phyloP scores from a whole-genome alignment of 2,888 invertebrate genomes.

The Odontocerum albicorne region DNA sequence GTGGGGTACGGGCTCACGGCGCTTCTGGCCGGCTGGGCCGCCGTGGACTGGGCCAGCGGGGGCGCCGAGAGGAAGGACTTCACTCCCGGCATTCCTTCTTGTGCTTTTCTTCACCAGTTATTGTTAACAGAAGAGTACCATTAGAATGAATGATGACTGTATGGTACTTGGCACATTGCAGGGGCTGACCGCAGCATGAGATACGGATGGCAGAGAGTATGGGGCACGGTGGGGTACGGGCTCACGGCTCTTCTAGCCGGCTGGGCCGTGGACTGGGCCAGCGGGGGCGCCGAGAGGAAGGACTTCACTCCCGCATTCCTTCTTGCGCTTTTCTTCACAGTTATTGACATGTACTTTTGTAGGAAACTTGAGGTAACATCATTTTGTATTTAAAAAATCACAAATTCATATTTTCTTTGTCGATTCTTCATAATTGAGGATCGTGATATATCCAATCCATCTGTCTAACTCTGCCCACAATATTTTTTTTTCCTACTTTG shows the following conservation, averaged over 20 bases:
- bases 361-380: conserved; percentile 57
- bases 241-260: conserved; percentile 72
- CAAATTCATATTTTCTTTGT: too few relatives aligned
- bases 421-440: too few relatives aligned
- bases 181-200: conserved; percentile 67
- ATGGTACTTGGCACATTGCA: too few relatives aligned
- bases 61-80: conserved; percentile 61
- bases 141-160: background rate
- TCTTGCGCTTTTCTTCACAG: conserved; percentile 64
- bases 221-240: conserved; percentile 83
- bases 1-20: conserved; percentile 78
- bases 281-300: conserved; percentile 54
- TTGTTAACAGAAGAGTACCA: too few relatives aligned
- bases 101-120: too few relatives aligned
- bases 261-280: conserved; percentile 67
- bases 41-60: conserved; percentile 66
- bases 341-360: conserved; percentile 69
- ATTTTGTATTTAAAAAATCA: too few relatives aligned
- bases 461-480: too few relatives aligned
- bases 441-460: too few relatives aligned
- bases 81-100: too few relatives aligned
- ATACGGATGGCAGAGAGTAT: conserved; percentile 79
- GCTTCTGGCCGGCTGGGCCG: conserved; percentile 67
- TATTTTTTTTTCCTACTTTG: too few relatives aligned
- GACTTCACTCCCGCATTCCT: conserved; percentile 75